Percentiles rank a stretch among this genome's conserved stretches.
Conservation (phyloP, 2,888 invertebrate genomes). For the Pollenia angustigena region DNA sequence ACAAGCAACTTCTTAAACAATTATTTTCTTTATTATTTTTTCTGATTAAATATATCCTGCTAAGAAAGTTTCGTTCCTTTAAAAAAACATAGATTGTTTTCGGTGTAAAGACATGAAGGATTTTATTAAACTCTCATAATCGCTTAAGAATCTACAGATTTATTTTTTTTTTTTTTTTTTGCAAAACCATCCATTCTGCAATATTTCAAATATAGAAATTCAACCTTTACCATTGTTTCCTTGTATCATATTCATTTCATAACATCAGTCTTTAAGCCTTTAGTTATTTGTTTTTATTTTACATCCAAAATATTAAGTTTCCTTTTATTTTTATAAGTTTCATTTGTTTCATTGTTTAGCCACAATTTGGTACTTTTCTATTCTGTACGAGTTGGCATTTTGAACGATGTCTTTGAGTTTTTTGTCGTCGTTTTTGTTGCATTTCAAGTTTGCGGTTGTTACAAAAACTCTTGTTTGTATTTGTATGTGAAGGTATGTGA, state of each 20-base stretch:
- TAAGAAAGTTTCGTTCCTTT: too few relatives aligned
- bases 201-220: too few relatives aligned
- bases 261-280: conserved; percentile 22
- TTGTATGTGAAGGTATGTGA: neutral
- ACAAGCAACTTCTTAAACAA: too few relatives aligned
- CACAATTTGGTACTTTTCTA: neutral
- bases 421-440: conserved; percentile 11
- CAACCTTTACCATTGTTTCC: neutral
- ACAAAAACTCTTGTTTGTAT: conserved; percentile 4
- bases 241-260: neutral
- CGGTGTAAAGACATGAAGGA: too few relatives aligned
- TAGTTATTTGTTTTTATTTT: conserved; percentile 57
- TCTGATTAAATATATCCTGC: too few relatives aligned
- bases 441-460: neutral
- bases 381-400: conserved; percentile 27
- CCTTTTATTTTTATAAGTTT: neutral
- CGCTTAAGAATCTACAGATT: too few relatives aligned
- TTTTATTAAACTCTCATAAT: too few relatives aligned
- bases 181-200: too few relatives aligned
- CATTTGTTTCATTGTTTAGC: neutral
- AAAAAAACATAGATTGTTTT: too few relatives aligned
- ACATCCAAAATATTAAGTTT: conserved; percentile 47
- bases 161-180: too few relatives aligned
- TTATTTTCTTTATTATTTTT: too few relatives aligned
- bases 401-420: conserved; percentile 3